Evolutionary conservation across 2,797 vertebrate genomes (phyloP).

Genomic region (Rallus crepitans): DNA sequence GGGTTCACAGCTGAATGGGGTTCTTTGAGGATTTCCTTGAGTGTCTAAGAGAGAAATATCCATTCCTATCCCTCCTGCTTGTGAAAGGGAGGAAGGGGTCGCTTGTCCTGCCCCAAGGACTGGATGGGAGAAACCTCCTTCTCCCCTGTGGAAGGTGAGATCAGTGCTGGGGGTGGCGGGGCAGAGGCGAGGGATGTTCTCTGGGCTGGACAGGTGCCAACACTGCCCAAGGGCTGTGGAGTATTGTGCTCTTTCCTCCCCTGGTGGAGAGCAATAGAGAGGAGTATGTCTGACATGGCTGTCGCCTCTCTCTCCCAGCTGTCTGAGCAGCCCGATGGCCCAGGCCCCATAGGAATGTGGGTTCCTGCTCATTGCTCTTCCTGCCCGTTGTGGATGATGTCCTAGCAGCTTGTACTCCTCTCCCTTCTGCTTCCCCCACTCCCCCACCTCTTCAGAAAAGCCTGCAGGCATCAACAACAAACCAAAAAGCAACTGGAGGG

Average conservation of each 20-base stretch:
- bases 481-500: slow-evolving; percentile 67
- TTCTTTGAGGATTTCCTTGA: slow-evolving; percentile 61
- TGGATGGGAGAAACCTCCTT: slow-evolving; percentile 27
- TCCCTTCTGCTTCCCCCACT: slow-evolving; percentile 22
- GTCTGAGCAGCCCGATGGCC: slow-evolving; percentile 28
- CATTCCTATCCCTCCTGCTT: slow-evolving; percentile 43
- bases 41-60: slow-evolving; percentile 64
- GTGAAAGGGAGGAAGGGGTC: slow-evolving; percentile 29
- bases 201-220: slow-evolving; percentile 24
- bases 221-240: slow-evolving; percentile 16
- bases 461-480: slow-evolving; percentile 71
- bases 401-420: slow-evolving; percentile 52
- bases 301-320: slow-evolving; percentile 56
- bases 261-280: slow-evolving; percentile 56
- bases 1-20: slow-evolving; percentile 38
- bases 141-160: slow-evolving; percentile 36
- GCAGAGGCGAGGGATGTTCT: slow-evolving; percentile 39
- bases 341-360: slow-evolving; percentile 55
- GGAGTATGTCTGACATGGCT: slow-evolving; percentile 40
- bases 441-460: slow-evolving; percentile 50
- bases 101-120: slow-evolving; percentile 49
- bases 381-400: slow-evolving; percentile 66
- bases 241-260: slow-evolving; percentile 28
- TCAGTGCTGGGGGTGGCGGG: not conserved
- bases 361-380: slow-evolving; percentile 65